Conservation (phyloP, 2,797 vertebrate genomes). For the Sebastes itinus region DNA sequence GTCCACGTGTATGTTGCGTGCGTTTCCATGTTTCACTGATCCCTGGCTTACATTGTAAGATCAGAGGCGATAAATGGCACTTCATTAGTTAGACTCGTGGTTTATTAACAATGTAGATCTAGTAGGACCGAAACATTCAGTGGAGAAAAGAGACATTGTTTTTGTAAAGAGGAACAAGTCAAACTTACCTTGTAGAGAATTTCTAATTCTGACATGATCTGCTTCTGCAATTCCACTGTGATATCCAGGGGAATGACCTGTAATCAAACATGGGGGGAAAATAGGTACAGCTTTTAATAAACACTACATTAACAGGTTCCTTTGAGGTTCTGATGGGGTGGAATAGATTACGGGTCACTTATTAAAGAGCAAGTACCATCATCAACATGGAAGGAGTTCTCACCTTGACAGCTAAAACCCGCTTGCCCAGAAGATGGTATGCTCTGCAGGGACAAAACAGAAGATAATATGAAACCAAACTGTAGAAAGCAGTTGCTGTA, state of each 20-base stretch:
- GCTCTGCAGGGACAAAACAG: constrained; percentile 82
- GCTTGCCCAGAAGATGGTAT: constrained; percentile 91
- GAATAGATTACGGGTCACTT: neutral
- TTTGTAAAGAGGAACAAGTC: neutral
- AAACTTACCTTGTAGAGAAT: constrained; percentile 95
- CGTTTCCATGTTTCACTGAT: neutral
- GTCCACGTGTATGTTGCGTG: neutral
- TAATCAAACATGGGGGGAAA: constrained; percentile 19
- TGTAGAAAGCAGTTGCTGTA: neutral
- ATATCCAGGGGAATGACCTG: constrained; percentile 98
- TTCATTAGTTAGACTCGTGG: constrained; percentile 6
- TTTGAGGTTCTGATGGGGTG: neutral
- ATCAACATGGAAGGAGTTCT: constrained; percentile 47
- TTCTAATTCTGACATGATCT: constrained; percentile 99
- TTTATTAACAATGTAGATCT: constrained; percentile 13
- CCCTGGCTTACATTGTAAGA: constrained; percentile 23
- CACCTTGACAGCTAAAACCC: constrained; percentile 97
- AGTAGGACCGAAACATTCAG: neutral
- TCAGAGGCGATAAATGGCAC: constrained; percentile 1
- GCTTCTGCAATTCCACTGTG: constrained; percentile 97
- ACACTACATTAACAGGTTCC: neutral
- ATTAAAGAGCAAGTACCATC: neutral
- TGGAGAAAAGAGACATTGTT: neutral
- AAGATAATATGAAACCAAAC: constrained; percentile 1
- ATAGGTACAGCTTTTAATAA: neutral